phyloP scores from a whole-genome alignment of 2,113 vertebrate species.

The Sapajus apella region DNA sequence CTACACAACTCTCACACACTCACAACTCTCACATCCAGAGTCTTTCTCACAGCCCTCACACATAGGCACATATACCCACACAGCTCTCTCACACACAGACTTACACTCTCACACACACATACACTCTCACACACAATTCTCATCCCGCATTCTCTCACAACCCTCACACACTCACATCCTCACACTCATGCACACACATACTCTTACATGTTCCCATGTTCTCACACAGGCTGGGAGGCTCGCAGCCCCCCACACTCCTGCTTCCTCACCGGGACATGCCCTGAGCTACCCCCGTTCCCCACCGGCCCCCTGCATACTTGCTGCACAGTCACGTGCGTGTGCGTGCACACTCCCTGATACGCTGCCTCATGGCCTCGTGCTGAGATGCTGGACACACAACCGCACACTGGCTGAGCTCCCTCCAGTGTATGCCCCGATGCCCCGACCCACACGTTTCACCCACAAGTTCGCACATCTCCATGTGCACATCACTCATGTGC shows the following conservation, averaged over 20 bases:
- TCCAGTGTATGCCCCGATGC: rapidly evolving
- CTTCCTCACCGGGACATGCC: too few species aligned
- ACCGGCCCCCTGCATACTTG: not conserved
- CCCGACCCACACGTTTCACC: rapidly evolving
- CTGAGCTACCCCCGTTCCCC: not conserved
- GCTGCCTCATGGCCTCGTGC: rapidly evolving
- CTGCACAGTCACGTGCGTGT: rapidly evolving
- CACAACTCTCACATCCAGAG: not conserved
- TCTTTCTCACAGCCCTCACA: too few species aligned
- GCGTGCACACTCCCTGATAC: rapidly evolving
- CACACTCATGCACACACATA: not conserved
- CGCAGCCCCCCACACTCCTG: not conserved
- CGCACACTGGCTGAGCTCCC: rapidly evolving
- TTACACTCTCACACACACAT: not conserved
- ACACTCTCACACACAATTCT: not conserved
- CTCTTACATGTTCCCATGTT: not conserved
- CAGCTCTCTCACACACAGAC: not conserved
- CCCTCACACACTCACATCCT: not conserved
- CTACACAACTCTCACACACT: not conserved
- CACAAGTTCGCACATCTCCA: not conserved
- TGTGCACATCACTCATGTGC: rapidly evolving
- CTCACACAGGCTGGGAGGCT: not conserved
- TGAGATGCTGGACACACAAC: not conserved
- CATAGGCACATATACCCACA: not conserved
- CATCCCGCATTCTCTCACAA: not conserved